A percentile compares a stretch with the other conserved stretches of the same genome.
phyloP scores from a whole-genome alignment of 2,113 vertebrate species.

The Sinocyclocheilus maitianheensis region DNA sequence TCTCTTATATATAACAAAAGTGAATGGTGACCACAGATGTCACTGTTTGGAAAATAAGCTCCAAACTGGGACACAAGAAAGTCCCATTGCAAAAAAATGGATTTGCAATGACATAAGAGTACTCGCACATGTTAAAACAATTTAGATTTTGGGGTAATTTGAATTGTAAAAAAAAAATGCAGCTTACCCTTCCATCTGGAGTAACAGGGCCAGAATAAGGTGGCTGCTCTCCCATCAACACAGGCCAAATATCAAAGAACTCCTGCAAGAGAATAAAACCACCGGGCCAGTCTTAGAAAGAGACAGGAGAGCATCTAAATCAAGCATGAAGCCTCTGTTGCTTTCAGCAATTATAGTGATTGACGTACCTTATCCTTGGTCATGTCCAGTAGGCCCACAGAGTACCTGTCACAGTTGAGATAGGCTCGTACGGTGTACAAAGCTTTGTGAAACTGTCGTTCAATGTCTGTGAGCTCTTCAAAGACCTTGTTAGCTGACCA shows the following conservation, averaged over 20 bases:
- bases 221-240: constrained; percentile 90
- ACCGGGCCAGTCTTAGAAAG: background rate
- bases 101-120: no score
- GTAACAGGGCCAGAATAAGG: constrained; percentile 91
- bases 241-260: constrained; percentile 97
- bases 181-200: constrained; percentile 88
- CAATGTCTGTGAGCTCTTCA: constrained; percentile 95
- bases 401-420: constrained; percentile 96
- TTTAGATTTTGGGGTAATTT: background rate
- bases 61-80: no score
- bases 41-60: no score
- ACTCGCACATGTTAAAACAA: no score
- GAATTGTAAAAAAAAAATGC: background rate
- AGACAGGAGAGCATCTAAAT: background rate
- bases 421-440: constrained; percentile 96
- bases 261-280: constrained; percentile 76
- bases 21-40: background rate
- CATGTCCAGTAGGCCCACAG: constrained; percentile 96
- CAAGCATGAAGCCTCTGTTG: background rate
- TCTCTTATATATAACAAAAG: background rate
- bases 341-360: background rate
- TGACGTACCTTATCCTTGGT: constrained; percentile 89
- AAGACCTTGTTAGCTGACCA: constrained; percentile 99
- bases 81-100: no score
- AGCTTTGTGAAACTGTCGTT: constrained; percentile 98